A percentile compares a stretch with the other conserved stretches of the same genome.
These are phyloP conservation scores for Alloscopus bannaensis DNA, from an alignment of 2,888 invertebrate species.

Conservation along the genomic window DNA sequence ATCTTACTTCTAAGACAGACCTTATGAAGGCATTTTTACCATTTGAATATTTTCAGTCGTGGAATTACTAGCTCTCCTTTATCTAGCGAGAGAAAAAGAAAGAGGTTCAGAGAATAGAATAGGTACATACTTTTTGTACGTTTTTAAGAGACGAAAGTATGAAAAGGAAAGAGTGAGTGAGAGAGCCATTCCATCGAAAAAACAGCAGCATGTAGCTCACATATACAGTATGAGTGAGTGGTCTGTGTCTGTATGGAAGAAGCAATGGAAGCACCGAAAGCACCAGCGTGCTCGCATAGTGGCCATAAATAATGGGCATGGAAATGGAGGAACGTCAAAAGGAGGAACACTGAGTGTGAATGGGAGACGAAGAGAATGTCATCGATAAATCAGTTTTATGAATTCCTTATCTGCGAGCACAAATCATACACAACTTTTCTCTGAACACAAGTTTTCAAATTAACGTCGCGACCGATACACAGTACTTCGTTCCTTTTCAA, in stretches of 20 bases:
- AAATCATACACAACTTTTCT: conserved; percentile 74
- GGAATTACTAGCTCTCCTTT: too few relatives aligned
- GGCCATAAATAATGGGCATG: conserved; percentile 73
- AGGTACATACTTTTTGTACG: conserved; percentile 62
- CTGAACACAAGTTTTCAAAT: too few relatives aligned
- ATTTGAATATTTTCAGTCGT: too few relatives aligned
- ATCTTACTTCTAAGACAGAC: too few relatives aligned
- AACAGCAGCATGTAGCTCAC: conserved; percentile 27
- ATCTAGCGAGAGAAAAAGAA: conserved; percentile 52
- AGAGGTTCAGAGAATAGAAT: conserved; percentile 56
- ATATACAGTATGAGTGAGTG: too few relatives aligned
- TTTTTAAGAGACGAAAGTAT: conserved; percentile 45
- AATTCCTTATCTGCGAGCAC: conserved; percentile 72
- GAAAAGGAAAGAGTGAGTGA: conserved; percentile 41
- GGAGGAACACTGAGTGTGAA: conserved; percentile 72
- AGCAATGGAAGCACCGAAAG: conserved; percentile 50
- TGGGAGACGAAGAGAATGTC: conserved; percentile 72
- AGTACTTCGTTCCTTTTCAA: conserved; percentile 63
- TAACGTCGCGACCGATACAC: conserved; percentile 73
- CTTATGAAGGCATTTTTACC: too few relatives aligned
- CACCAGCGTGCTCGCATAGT: conserved; percentile 63
- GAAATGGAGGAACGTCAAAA: conserved; percentile 73
- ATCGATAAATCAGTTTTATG: conserved; percentile 73
- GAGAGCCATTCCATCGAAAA: conserved; percentile 65
- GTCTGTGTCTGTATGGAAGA: too few relatives aligned